phyloP scores from a whole-genome alignment of 2,888 invertebrate species.

The Eurytoma californica region DNA sequence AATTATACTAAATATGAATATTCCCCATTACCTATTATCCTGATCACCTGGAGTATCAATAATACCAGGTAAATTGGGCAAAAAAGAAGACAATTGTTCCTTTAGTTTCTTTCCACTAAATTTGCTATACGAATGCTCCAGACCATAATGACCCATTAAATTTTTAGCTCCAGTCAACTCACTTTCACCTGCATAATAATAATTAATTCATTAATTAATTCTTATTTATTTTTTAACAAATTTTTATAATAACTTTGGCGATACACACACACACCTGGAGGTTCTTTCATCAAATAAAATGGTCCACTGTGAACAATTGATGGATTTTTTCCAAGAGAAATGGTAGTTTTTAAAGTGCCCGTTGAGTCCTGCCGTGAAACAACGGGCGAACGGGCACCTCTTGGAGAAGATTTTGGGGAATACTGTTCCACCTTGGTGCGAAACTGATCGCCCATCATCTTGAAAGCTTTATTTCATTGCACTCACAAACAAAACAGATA shows the following conservation, averaged over 20 bases:
- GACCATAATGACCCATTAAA: constrained; percentile 96
- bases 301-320: constrained; percentile 98
- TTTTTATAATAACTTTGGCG: neutral
- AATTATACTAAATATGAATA: neutral
- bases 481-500: constrained; percentile 33
- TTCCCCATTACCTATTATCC: constrained; percentile 79
- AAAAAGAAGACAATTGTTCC: constrained; percentile 95
- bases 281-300: constrained; percentile 98
- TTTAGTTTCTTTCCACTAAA: constrained; percentile 97
- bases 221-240: neutral
- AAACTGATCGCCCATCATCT: constrained; percentile 93
- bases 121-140: constrained; percentile 98
- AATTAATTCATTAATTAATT: neutral
- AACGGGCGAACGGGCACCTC: constrained; percentile 95
- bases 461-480: constrained; percentile 54
- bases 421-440: constrained; percentile 91
- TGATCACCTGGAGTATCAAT: constrained; percentile 91
- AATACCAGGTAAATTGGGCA: constrained; percentile 95
- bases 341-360: constrained; percentile 97
- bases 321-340: constrained; percentile 97
- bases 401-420: constrained; percentile 95
- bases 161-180: constrained; percentile 97
- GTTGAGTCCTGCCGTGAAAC: constrained; percentile 97
- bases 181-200: constrained; percentile 83
- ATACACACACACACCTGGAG: constrained; percentile 81